phyloP scores from a whole-genome alignment of 1,140 invertebrate genomes.

The fruit fly (Drosophila melanogaster) region Release_6_plus_ISO1_MT NC_004354.4:20862001-20862500 shows the following conservation, averaged over 20 bases:
- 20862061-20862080: conserved; percentile 10
- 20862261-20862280: not conserved
- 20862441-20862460: conserved; percentile 21
- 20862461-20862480: conserved; percentile 45
- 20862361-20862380: conserved; percentile 9
- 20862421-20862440: not conserved
- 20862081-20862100: conserved; percentile 47
- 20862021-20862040: conserved; percentile 8
- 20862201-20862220: no score
- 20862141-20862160: conserved; percentile 25
- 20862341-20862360: conserved; percentile 27
- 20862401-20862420: no score
- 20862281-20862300: not conserved
- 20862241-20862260: not conserved
- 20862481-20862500: conserved; percentile 21
- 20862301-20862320: not conserved
- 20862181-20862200: no score
- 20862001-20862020: not conserved
- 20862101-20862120: conserved; percentile 43
- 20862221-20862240: no score
- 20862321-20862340: conserved; percentile 25
- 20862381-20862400: no score
- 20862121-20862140: conserved; percentile 30
- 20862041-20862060: not conserved
- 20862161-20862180: not conserved